Percentiles rank a stretch among this genome's conserved stretches.
These are phyloP conservation scores for Zaprionus davidi DNA, from an alignment of 1,140 invertebrate species.

Conservation along the genomic window DNA sequence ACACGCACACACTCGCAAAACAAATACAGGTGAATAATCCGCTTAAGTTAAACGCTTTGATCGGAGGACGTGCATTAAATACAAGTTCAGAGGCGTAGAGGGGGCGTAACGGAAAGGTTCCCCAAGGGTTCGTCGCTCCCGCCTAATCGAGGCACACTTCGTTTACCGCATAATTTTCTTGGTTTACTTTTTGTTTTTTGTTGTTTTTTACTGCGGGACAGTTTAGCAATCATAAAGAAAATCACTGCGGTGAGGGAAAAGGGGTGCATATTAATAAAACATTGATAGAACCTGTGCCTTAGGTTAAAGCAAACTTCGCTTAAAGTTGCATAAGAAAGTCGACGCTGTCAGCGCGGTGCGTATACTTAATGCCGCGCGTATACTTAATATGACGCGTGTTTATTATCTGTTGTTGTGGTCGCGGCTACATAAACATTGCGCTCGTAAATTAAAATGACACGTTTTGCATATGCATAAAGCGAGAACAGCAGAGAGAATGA, in stretches of 20 bases:
- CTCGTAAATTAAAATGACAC: slow-evolving; percentile 82
- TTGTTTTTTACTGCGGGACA: neutral
- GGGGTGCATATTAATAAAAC: neutral
- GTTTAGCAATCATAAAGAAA: slow-evolving; percentile 1
- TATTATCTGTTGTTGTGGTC: slow-evolving; percentile 71
- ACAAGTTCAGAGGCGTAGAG: neutral
- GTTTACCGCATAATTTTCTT: slow-evolving; percentile 6
- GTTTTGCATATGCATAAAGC: slow-evolving; percentile 70
- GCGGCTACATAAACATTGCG: slow-evolving; percentile 65
- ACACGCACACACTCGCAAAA: neutral
- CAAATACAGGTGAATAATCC: slow-evolving; percentile 49
- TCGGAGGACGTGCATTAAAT: slow-evolving; percentile 4
- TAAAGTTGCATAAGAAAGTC: neutral
- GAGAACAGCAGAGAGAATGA: neutral
- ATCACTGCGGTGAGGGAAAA: neutral
- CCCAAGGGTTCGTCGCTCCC: neutral
- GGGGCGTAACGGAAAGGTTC: neutral
- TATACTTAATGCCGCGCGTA: slow-evolving; percentile 45
- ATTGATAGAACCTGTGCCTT: neutral
- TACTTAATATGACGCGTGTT: slow-evolving; percentile 77
- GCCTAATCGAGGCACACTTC: neutral
- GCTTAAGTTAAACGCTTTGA: slow-evolving; percentile 40
- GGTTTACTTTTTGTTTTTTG: neutral
- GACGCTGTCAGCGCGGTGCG: neutral
- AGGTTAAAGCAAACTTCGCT: neutral